Evolutionary conservation across 2,113 vertebrate genomes (phyloP).

Genomic region (Heterotilapia buettikoferi): DNA sequence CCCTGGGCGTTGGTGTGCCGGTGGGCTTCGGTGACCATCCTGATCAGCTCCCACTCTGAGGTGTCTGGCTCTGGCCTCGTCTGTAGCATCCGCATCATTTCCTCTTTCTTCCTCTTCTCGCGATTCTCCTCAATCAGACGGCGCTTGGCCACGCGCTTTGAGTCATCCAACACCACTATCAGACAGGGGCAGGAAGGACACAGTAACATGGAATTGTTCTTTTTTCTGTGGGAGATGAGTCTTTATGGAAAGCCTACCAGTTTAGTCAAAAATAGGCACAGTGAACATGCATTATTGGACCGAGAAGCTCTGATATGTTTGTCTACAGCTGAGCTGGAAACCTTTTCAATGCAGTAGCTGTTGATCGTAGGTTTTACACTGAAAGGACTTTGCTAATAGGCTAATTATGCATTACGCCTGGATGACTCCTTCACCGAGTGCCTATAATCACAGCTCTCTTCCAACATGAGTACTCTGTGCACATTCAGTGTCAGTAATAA

Average conservation of each 20-base stretch:
- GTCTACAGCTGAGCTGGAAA: background rate
- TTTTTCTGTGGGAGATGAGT: background rate
- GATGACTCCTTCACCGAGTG: background rate
- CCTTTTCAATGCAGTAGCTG: background rate
- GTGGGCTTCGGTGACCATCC: slow-evolving; percentile 89
- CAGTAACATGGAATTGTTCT: background rate
- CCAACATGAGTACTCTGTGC: background rate
- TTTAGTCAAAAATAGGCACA: background rate
- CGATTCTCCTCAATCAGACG: slow-evolving; percentile 97
- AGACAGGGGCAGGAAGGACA: background rate
- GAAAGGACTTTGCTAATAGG: background rate
- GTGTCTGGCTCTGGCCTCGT: slow-evolving; percentile 85
- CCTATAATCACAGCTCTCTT: background rate
- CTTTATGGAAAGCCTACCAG: background rate
- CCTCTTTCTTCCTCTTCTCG: slow-evolving; percentile 87
- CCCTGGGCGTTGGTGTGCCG: slow-evolving; percentile 95
- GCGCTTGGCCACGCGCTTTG: slow-evolving; percentile 92
- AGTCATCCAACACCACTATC: slow-evolving; percentile 93
- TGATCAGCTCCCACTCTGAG: slow-evolving; percentile 93
- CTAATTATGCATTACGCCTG: background rate
- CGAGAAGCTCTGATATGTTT: background rate
- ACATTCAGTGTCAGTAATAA: background rate
- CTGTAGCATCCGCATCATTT: slow-evolving; percentile 90
- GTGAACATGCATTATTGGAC: background rate
- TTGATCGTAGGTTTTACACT: background rate